Conservation (phyloP, 2,888 invertebrate species). For the Atrina japonica region DNA sequence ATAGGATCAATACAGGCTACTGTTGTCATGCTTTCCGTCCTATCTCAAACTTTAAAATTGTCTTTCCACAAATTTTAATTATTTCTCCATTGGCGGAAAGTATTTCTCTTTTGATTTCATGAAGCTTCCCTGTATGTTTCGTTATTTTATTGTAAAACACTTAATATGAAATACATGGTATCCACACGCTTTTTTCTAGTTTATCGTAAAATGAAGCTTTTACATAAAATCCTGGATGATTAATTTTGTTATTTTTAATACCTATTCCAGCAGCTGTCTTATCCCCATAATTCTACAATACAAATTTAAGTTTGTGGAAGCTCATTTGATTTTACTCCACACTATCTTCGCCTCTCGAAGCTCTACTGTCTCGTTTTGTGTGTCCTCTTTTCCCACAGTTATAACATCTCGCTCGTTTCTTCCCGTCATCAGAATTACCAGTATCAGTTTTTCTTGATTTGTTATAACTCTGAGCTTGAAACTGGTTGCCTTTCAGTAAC, state of each 20-base stretch:
- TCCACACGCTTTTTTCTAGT: no score
- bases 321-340: background rate
- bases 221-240: no score
- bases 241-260: no score
- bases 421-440: background rate
- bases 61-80: background rate
- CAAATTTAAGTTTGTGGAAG: no score
- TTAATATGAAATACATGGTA: no score
- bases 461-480: no score
- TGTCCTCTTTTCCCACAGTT: background rate
- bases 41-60: no score
- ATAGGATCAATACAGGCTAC: background rate
- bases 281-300: background rate
- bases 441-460: no score
- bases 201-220: no score
- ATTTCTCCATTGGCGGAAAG: slow-evolving; percentile 8
- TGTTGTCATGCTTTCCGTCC: no score
- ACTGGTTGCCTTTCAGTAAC: no score
- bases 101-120: background rate
- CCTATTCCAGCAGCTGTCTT: background rate
- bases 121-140: background rate
- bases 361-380: background rate
- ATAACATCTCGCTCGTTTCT: background rate
- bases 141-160: no score
- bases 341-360: background rate